A percentile compares a stretch with the other conserved stretches of the same genome.
phyloP scores from a whole-genome alignment of 1,140 invertebrate genomes.

The Leptoteleia sp. region DNA sequence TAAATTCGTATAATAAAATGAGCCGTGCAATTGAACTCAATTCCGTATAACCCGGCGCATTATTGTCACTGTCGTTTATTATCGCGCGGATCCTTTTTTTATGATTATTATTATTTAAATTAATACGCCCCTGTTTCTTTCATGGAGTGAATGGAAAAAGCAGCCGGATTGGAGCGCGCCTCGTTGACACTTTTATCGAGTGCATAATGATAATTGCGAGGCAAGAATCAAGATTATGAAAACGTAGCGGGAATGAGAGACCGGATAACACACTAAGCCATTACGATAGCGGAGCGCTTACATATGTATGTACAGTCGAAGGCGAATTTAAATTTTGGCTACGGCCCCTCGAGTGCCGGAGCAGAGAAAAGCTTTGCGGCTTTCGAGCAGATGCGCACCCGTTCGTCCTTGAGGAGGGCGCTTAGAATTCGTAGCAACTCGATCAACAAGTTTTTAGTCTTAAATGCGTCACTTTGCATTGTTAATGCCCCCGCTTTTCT shows the following conservation, averaged over 20 bases:
- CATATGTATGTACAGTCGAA: slow-evolving; percentile 24
- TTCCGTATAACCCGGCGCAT: too few relatives aligned
- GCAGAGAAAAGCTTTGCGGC: slow-evolving; percentile 41
- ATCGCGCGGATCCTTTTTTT: not conserved
- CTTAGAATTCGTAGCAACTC: slow-evolving; percentile 49
- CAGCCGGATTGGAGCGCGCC: slow-evolving; percentile 1
- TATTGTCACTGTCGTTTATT: slow-evolving; percentile 24
- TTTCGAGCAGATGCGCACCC: slow-evolving; percentile 19
- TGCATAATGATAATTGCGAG: slow-evolving; percentile 10
- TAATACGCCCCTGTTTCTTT: too few relatives aligned
- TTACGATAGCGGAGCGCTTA: slow-evolving; percentile 8
- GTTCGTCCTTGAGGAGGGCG: slow-evolving; percentile 30
- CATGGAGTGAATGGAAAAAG: too few relatives aligned
- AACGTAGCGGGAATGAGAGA: slow-evolving; percentile 8
- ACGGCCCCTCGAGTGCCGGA: slow-evolving; percentile 11
- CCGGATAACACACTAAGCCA: slow-evolving; percentile 12
- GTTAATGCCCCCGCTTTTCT: slow-evolving; percentile 36
- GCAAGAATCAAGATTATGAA: slow-evolving; percentile 1
- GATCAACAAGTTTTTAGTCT: slow-evolving; percentile 53
- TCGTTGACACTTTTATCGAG: slow-evolving; percentile 19
- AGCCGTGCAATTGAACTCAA: too few relatives aligned
- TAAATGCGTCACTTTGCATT: slow-evolving; percentile 33
- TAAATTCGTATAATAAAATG: too few relatives aligned
- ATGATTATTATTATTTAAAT: too few relatives aligned
- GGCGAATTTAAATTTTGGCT: slow-evolving; percentile 42